Conservation (phyloP, 2,113 vertebrate genomes). For the Melospiza melodia region DNA sequence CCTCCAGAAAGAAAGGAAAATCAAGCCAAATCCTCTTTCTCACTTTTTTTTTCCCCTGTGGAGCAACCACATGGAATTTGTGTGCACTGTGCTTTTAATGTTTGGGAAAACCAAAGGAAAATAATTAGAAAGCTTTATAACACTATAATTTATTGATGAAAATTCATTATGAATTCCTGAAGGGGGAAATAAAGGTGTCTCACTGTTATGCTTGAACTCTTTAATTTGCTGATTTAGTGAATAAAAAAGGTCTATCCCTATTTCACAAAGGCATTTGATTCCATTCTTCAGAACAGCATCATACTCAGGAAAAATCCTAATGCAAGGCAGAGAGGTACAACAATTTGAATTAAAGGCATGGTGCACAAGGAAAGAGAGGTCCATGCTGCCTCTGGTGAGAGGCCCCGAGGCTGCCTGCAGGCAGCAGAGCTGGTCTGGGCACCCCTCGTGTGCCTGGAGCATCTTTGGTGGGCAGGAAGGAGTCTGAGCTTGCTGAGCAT, state of each 20-base stretch:
- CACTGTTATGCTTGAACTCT: background rate
- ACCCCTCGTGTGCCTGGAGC: rapidly evolving
- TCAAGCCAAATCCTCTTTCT: background rate
- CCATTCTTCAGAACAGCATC: background rate
- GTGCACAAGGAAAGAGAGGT: background rate
- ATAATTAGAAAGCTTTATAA: background rate
- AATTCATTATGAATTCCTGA: background rate
- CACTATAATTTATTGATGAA: conserved; percentile 27
- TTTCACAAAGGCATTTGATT: background rate
- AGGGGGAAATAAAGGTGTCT: background rate
- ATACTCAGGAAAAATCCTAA: background rate
- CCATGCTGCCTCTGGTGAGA: background rate
- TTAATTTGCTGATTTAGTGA: background rate
- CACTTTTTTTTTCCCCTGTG: background rate
- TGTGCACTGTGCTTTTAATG: background rate
- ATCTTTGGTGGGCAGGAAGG: background rate
- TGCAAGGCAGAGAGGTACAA: background rate
- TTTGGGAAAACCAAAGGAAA: background rate
- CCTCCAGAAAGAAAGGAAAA: background rate
- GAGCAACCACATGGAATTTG: background rate
- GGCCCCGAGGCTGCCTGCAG: background rate
- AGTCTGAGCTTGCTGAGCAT: rapidly evolving
- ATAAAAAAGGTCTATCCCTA: background rate
- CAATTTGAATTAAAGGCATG: background rate
- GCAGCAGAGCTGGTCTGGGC: background rate